Evolutionary conservation across 1,140 invertebrate genomes (phyloP).

Genomic region (Pygmarrhopalites habei): DNA sequence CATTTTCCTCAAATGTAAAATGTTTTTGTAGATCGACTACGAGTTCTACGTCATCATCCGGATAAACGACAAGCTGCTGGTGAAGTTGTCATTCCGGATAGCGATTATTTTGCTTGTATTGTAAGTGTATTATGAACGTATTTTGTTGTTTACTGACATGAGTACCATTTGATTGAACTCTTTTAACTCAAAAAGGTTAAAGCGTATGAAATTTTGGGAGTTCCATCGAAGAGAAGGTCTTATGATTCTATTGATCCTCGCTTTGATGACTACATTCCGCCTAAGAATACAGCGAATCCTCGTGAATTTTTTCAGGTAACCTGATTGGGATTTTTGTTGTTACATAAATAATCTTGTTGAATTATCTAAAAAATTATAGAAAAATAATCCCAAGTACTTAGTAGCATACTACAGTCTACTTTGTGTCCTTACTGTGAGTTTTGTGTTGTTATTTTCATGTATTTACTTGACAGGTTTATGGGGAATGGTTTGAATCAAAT

Average conservation of each 20-base stretch:
- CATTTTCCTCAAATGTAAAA: neutral
- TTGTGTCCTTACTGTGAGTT: no score
- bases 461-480: constrained; percentile 54
- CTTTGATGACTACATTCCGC: constrained; percentile 83
- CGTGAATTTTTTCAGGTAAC: constrained; percentile 69
- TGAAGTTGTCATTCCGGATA: constrained; percentile 68
- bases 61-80: constrained; percentile 88
- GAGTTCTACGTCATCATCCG: constrained; percentile 93
- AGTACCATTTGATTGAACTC: no score
- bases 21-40: constrained; percentile 56
- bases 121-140: no score
- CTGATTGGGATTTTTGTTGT: no score
- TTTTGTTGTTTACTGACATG: no score
- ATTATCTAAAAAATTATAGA: neutral
- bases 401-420: no score
- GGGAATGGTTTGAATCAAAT: constrained; percentile 75
- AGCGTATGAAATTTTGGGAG: constrained; percentile 86
- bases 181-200: no score
- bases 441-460: neutral
- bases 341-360: no score
- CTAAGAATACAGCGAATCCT: constrained; percentile 62
- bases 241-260: constrained; percentile 94
- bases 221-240: constrained; percentile 67
- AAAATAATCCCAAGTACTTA: no score
- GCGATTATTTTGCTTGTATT: constrained; percentile 98